Conservation (phyloP, 2,888 invertebrate species). For the Archips xylosteana region DNA sequence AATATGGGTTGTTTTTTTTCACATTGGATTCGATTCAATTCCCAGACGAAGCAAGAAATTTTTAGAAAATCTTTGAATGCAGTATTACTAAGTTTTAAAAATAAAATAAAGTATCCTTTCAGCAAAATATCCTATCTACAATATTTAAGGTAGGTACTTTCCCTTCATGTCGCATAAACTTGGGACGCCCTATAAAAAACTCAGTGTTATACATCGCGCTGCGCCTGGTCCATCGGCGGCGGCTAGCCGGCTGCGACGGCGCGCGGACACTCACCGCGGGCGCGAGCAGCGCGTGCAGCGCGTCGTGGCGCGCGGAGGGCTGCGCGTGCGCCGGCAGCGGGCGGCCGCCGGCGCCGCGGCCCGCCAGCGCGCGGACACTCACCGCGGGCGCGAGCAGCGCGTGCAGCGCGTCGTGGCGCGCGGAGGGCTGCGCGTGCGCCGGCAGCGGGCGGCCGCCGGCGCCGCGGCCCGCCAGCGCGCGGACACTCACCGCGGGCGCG, state of each 20-base stretch:
- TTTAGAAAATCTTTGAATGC: background rate
- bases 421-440: conserved; percentile 81
- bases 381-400: conserved; percentile 68
- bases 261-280: conserved; percentile 56
- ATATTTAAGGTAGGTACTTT: too few relatives aligned
- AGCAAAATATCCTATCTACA: too few relatives aligned
- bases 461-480: conserved; percentile 90
- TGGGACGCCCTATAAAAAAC: too few relatives aligned
- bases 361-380: conserved; percentile 81
- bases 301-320: conserved; percentile 86
- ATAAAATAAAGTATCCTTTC: too few relatives aligned
- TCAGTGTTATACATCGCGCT: too few relatives aligned
- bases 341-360: conserved; percentile 89
- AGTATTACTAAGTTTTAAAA: too few relatives aligned
- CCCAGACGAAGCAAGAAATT: background rate
- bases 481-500: conserved; percentile 78
- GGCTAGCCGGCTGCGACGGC: too few relatives aligned
- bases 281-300: conserved; percentile 71
- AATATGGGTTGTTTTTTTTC: background rate
- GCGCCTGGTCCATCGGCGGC: too few relatives aligned
- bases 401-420: conserved; percentile 86
- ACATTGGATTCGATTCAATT: background rate
- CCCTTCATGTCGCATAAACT: background rate
- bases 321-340: conserved; percentile 86
- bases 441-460: conserved; percentile 89